Evolutionary conservation across 2,888 invertebrate genomes (phyloP), one percentile per base, ranked within the genome.

Genomic region (Patella ulyssiponensis): DNA sequence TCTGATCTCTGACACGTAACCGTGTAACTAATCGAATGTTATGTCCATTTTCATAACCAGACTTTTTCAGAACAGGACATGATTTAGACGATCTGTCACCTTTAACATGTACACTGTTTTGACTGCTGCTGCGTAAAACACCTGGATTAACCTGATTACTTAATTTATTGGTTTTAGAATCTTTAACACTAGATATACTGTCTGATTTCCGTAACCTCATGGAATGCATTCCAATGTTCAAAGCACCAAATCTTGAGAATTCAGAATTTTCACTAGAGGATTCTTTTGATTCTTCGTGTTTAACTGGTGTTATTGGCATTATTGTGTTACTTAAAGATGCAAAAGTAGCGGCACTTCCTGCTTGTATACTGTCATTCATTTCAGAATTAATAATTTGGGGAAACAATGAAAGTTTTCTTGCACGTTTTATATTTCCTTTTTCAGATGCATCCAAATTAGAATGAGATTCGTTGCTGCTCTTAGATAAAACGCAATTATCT

Each of bases 341-440:
- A 23, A 69, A 23, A 7, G 70, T 15, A 7, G 70, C 23, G 2
- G 76, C 73, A 2, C 75, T 75, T 14, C 72, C 64, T 15, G 86
- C 81, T 76, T 87, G 87, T 7, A 86, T 79, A 79, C 87, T 87
- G 76, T 87, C 87, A 58, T 87, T 85, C 74, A 86, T 81, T 73
- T 82, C 81, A 69, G 80, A 76, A 54, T 64, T 64, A 23, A 64
- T 11, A 64, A 64, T 64, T 23, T 64, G 64, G 23, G 64, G 64
- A 23, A 64, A 64, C 14, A 64, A 23, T 64, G 64, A 64, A 64
- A 64, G 64, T 15, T 64, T 64, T 64, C 64, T 64, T 3, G 64
- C 14, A 11, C 64, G 20, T 64, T 64, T 64, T 11, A 23, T 11
- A 23, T 64, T 2, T 44, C 44, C 44, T 64, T 64, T 64, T 23